Evolutionary conservation across 2,113 vertebrate species (phyloP), one percentile per base, ranked within the genome.

Genomic region (Pagrus major): DNA sequence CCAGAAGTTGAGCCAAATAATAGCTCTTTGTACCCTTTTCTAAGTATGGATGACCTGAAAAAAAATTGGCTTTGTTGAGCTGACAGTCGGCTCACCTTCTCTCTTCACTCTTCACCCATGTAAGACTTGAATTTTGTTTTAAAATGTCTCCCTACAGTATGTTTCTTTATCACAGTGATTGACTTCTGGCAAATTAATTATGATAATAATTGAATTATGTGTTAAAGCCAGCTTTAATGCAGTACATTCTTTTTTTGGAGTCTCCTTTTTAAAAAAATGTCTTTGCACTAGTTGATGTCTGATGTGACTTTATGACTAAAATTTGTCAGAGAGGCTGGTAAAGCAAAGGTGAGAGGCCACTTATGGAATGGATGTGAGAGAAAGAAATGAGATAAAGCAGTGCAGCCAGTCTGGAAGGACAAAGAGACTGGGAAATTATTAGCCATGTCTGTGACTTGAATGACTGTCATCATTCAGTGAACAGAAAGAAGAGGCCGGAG

Each of bases 231-330:
- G 6, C 9, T 35, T 49, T 64, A 2, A 55, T 54, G 21, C 46
- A 47, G 47, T 51, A 11, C 54, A 70, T 56, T 5, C 0, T 9
- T 31, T 51, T 76, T 51, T 76, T 76, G 14, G 0, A 10, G 14
- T 5, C 37, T 21, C 56, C 41, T 21, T 61, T 54, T 21, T 46
- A 37, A 9, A 65, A 42, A 23, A 51, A 46, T 7, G 31, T 44
- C 18, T 37, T 47, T 20, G 46, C 55, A 39, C 5, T 71, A 51
- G 20, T 75, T 54, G 82, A 1, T 80, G 61, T 87, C 80, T 84
- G 76, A 68, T 78, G 52, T 70, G 79, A 85, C 83, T 83, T 77
- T 87, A 73, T 46, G 54, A 80, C 31, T 35, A 35, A 23, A 59
- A 10, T 12, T 29, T 7, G 31, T 59, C n/a, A 52, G 27, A 46